phyloP scores from a whole-genome alignment of 2,113 vertebrate genomes.

The Carettochelys insculpta region DNA sequence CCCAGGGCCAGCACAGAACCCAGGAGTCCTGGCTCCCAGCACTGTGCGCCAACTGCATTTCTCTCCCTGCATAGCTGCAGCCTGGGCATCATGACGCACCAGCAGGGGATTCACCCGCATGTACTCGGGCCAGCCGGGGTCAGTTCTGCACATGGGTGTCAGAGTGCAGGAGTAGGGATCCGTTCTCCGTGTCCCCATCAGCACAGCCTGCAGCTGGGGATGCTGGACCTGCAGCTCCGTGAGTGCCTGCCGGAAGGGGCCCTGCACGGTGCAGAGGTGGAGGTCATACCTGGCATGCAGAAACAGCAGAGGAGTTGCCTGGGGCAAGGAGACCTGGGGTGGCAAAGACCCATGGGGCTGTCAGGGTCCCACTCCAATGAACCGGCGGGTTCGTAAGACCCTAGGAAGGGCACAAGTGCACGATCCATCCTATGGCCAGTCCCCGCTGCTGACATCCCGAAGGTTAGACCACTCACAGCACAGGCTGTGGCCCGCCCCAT shows the following conservation, averaged over 20 bases:
- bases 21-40: not conserved
- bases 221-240: slow-evolving; percentile 77
- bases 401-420: no score
- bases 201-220: slow-evolving; percentile 85
- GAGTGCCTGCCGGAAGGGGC: slow-evolving; percentile 88
- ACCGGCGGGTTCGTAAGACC: not conserved
- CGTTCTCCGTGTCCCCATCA: slow-evolving; percentile 93
- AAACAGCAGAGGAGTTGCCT: no score
- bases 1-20: fast-evolving
- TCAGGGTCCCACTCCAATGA: not conserved
- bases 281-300: slow-evolving; percentile 81
- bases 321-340: no score
- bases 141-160: slow-evolving; percentile 83
- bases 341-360: not conserved
- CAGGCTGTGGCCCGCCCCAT: not conserved
- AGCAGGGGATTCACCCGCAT: slow-evolving; percentile 93
- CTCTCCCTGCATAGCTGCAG: not conserved
- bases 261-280: slow-evolving; percentile 85
- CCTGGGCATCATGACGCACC: slow-evolving; percentile 64
- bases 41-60: not conserved
- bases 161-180: slow-evolving; percentile 92
- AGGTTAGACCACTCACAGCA: not conserved
- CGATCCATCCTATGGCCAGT: no score
- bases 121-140: slow-evolving; percentile 90
- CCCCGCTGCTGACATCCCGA: not conserved